Conservation (phyloP, 2,888 invertebrate species). For the Sepiola atlantica region DNA sequence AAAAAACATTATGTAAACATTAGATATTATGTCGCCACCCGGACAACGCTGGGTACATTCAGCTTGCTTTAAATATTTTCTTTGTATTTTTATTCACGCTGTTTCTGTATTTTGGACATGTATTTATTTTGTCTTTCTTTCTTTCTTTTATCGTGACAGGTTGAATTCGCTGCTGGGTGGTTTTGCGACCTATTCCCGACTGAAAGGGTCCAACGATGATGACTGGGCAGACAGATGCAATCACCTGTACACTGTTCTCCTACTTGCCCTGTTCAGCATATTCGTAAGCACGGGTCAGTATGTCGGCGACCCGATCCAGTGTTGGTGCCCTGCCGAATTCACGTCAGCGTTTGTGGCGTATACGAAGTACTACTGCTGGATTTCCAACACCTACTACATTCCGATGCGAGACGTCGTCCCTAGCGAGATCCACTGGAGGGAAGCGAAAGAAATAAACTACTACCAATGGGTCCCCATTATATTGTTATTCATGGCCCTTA, state of each 20-base stretch:
- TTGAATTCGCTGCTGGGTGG: slow-evolving; percentile 64
- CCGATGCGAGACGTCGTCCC: slow-evolving; percentile 67
- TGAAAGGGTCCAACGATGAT: slow-evolving; percentile 65
- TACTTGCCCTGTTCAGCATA: slow-evolving; percentile 65
- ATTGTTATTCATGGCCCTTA: slow-evolving; percentile 76
- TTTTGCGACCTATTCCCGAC: slow-evolving; percentile 66
- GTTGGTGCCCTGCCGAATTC: slow-evolving; percentile 70
- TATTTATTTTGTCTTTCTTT: background rate
- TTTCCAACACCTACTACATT: slow-evolving; percentile 71
- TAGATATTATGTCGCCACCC: too few species aligned
- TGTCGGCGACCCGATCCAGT: slow-evolving; percentile 68
- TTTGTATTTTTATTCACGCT: too few species aligned
- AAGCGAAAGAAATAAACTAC: slow-evolving; percentile 66
- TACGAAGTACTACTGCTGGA: slow-evolving; percentile 71
- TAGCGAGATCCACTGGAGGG: slow-evolving; percentile 59
- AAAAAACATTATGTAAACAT: too few species aligned
- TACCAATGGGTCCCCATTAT: slow-evolving; percentile 75
- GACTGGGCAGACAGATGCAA: slow-evolving; percentile 68
- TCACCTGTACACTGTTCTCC: slow-evolving; percentile 67
- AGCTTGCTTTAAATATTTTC: too few species aligned
- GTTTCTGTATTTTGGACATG: too few species aligned
- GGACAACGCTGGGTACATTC: too few species aligned
- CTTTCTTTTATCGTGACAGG: slow-evolving; percentile 54
- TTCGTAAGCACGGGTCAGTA: slow-evolving; percentile 68
- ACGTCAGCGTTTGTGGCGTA: slow-evolving; percentile 74